Percentiles rank a stretch among this genome's conserved stretches.
These are phyloP conservation scores for Hyperoplus lanceolatus DNA, from an alignment of 2,797 vertebrate species.

Conservation along the genomic window DNA sequence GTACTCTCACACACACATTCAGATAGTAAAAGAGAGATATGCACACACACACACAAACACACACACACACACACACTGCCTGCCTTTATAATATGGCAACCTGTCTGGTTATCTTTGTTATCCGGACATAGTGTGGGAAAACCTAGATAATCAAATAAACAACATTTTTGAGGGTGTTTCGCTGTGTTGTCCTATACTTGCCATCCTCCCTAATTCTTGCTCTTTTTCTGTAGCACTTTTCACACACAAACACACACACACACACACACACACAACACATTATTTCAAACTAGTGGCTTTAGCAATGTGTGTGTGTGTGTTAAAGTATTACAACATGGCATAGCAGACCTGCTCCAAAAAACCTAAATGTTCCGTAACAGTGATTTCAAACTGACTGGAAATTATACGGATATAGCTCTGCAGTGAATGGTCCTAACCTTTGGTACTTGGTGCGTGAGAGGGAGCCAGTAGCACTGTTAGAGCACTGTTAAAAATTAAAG, in stretches of 20 bases:
- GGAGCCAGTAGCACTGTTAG: background rate
- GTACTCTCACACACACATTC: conserved; percentile 78
- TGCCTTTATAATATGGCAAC: conserved; percentile 68
- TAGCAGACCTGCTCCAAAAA: background rate
- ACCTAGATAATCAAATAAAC: conserved; percentile 8
- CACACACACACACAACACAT: too few relatives aligned
- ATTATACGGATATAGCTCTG: background rate
- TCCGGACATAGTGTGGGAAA: conserved; percentile 59
- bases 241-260: too few relatives aligned
- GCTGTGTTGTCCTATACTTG: background rate
- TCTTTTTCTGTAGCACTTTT: background rate
- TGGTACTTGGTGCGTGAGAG: background rate
- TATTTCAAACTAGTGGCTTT: background rate
- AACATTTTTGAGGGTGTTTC: background rate
- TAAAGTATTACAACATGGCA: background rate
- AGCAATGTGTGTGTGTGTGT: background rate
- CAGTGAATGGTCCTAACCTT: background rate
- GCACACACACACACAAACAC: conserved; percentile 12
- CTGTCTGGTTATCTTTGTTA: conserved; percentile 65
- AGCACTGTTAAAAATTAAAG: too few relatives aligned
- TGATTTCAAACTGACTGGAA: background rate
- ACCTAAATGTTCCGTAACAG: background rate
- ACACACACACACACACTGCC: conserved; percentile 71
- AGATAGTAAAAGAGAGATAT: conserved; percentile 27
- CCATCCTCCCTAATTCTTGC: background rate